These are phyloP conservation scores for Cheilosia impressa DNA, from an alignment of 2,888 invertebrate genomes.

Conservation along the genomic window DNA sequence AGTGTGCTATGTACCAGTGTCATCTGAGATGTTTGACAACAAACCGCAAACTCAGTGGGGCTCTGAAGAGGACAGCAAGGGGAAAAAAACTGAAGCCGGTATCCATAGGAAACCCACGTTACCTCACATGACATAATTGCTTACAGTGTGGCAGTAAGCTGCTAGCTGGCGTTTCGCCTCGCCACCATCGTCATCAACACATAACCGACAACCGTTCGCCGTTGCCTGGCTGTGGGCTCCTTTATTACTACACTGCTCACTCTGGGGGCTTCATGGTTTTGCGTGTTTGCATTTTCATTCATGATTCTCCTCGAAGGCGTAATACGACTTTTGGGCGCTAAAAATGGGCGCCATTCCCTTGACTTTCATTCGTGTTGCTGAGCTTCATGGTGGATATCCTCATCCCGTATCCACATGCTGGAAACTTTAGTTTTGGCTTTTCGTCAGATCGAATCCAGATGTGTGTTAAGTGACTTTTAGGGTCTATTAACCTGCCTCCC, in stretches of 20 bases:
- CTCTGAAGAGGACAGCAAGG: background rate
- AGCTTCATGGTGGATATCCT: conserved; percentile 20
- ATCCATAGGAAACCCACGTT: conserved; percentile 67
- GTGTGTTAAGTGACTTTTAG: conserved; percentile 63
- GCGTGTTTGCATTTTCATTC: conserved; percentile 74
- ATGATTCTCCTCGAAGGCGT: conserved; percentile 74
- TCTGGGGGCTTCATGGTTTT: conserved; percentile 49
- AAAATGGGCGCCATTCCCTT: conserved; percentile 69
- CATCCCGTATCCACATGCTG: conserved; percentile 22
- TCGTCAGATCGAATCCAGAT: conserved; percentile 40
- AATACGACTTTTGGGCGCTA: conserved; percentile 71
- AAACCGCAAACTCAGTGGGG: conserved; percentile 53
- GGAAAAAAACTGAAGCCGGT: conserved; percentile 41
- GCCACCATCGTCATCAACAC: conserved; percentile 14
- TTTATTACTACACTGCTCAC: conserved; percentile 50
- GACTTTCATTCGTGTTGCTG: conserved; percentile 22
- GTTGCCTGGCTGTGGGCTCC: conserved; percentile 6
- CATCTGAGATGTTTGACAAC: conserved; percentile 67
- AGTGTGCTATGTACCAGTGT: conserved; percentile 20
- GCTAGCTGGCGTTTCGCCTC: conserved; percentile 20
- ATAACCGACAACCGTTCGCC: conserved; percentile 4
- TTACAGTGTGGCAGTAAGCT: conserved; percentile 47
- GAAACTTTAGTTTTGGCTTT: conserved; percentile 38
- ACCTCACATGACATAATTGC: conserved; percentile 71
- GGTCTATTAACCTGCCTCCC: conserved; percentile 19